Conservation (phyloP, 1,140 invertebrate genomes). For the Frieseomelitta varia region DNA sequence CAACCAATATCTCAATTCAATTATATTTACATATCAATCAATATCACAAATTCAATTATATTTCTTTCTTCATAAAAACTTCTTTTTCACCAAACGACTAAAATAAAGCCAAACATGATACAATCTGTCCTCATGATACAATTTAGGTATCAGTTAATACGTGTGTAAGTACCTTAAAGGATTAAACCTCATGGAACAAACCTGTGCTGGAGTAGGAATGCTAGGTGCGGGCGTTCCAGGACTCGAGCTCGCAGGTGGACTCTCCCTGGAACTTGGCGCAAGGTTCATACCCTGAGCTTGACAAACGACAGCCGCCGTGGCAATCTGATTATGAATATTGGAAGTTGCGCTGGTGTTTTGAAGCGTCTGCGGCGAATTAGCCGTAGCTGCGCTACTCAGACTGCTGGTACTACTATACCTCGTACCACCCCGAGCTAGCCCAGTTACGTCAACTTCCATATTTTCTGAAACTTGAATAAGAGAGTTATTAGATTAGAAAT, state of each 20-base stretch:
- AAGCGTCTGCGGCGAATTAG: slow-evolving; percentile 60
- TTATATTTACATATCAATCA: no score
- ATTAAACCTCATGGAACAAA: slow-evolving; percentile 32
- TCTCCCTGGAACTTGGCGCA: slow-evolving; percentile 77
- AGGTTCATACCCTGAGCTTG: slow-evolving; percentile 80
- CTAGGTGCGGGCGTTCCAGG: slow-evolving; percentile 75
- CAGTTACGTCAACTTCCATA: slow-evolving; percentile 78
- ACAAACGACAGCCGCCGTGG: slow-evolving; percentile 77
- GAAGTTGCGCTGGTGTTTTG: slow-evolving; percentile 66
- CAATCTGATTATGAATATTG: slow-evolving; percentile 76
- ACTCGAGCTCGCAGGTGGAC: slow-evolving; percentile 76
- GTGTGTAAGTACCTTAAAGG: no score
- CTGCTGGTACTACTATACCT: slow-evolving; percentile 81
- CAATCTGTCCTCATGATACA: no score
- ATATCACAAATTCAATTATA: no score
- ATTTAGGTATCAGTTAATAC: no score
- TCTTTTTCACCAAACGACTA: no score
- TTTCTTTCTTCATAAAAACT: no score
- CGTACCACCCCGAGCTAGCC: slow-evolving; percentile 76
- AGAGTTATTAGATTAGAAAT: not conserved
- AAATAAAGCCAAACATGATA: no score
- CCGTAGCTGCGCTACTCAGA: slow-evolving; percentile 78
- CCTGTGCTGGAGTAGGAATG: slow-evolving; percentile 79
- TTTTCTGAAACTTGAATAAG: slow-evolving; percentile 68
- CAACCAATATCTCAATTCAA: no score